Conservation (phyloP, 1,140 invertebrate species). For the Chymomyza costata region DNA sequence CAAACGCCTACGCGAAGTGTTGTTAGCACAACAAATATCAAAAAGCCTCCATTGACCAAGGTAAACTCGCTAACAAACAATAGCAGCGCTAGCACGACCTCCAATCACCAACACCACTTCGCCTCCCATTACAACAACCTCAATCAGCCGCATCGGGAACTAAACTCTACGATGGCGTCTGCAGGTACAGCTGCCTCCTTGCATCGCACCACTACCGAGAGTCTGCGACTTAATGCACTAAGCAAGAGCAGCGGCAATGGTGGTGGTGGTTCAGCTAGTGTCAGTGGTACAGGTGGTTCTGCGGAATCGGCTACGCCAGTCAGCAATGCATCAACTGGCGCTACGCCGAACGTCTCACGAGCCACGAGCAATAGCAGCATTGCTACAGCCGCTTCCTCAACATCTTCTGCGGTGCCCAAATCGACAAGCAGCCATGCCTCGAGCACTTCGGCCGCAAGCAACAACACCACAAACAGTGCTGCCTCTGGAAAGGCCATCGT, state of each 20-base stretch:
- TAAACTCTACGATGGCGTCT: background rate
- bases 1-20: constrained; percentile 39
- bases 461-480: constrained; percentile 10
- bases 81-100: constrained; percentile 14
- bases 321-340: constrained; percentile 1
- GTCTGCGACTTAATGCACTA: constrained; percentile 79
- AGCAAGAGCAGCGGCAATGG: constrained; percentile 33
- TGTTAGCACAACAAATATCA: constrained; percentile 45
- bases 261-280: constrained; percentile 18
- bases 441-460: constrained; percentile 26
- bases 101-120: constrained; percentile 45
- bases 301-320: constrained; percentile 4
- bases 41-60: constrained; percentile 56
- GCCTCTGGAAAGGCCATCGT: constrained; percentile 34
- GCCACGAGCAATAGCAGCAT: constrained; percentile 21
- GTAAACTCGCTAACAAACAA: constrained; percentile 56
- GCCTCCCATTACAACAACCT: constrained; percentile 36
- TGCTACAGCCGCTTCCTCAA: constrained; percentile 70
- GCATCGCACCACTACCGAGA: constrained; percentile 86
- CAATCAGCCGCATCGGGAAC: constrained; percentile 38
- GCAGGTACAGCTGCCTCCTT: constrained; percentile 53
- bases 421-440: constrained; percentile 46
- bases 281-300: constrained; percentile 10
- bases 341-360: constrained; percentile 27
- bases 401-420: constrained; percentile 56